Evolutionary conservation across 2,888 invertebrate species (phyloP), one percentile per base, ranked within the genome.

Genomic region (Campoplex nolae): DNA sequence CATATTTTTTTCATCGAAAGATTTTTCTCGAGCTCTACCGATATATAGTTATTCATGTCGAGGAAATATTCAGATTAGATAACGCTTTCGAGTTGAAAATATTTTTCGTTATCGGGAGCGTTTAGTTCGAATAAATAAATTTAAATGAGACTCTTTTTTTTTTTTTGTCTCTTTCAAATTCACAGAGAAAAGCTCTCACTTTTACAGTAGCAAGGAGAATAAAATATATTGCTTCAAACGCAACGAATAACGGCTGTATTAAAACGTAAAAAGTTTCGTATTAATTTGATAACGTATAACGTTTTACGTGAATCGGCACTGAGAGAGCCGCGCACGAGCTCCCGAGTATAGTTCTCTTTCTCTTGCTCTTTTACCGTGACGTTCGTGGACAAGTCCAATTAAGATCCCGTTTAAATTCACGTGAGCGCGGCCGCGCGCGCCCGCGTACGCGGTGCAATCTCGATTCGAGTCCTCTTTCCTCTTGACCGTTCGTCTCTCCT

Each of bases 401-500:
- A 87, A 87, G 78, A 87, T 87, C 87, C 87, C 87, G 87, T 87
- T 87, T 87, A 84, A 87, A 87, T 87, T 87, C 84, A 84, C 85
- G 80, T 71, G 80, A 71, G 75, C 80, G 38, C 38, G 23, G 23
- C 0, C 23, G 38, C 38, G 62, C 58, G 75, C 76, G 70, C 54
- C 76, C 82, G 81, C 83, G 78, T 85, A 85, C 83, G 58, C 78
- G 81, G 51, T 74, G 78, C 81, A 87, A 84, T 87, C 78, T 81
- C 84, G 86, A 81, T 74, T 81, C 74, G 51, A 70, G 68, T 32
- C 81, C 67, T 65, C 56, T 56, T 82, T 42, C 16, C 18, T 65
- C 74, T 81, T 54, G 45, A 38, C 42, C 70, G 48, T 32, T 58
- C 58, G 56, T 16, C 38, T 54, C 81, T 77, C n/a, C 65, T 62